Evolutionary conservation across 2,797 vertebrate genomes (phyloP).

Genomic region (Amphiprion clarkii): DNA sequence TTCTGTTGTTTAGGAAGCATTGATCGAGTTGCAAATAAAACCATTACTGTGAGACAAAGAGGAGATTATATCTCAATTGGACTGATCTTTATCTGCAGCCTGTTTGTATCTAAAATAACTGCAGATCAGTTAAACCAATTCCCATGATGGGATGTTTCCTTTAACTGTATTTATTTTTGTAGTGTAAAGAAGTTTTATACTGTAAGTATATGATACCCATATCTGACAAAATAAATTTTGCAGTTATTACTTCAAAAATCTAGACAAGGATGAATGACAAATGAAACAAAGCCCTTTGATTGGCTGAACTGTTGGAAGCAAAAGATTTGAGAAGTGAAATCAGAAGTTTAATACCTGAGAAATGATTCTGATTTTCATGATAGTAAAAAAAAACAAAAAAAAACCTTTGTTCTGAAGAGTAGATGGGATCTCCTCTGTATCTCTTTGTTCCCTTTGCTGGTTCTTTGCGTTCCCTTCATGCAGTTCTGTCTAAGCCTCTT

Average conservation of each 20-base stretch:
- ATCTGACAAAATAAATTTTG: too few species aligned
- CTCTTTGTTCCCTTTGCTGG: constrained; percentile 45
- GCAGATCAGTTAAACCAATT: too few species aligned
- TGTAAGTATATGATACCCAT: too few species aligned
- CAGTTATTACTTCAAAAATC: background rate
- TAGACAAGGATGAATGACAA: too few species aligned
- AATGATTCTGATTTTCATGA: background rate
- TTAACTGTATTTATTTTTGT: too few species aligned
- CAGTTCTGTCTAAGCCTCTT: constrained; percentile 27
- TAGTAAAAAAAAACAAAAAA: background rate
- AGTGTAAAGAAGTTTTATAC: too few species aligned
- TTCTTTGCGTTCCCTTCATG: constrained; percentile 25
- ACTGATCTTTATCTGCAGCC: too few species aligned
- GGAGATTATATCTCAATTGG: too few species aligned
- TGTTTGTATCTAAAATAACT: too few species aligned
- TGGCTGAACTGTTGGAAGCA: background rate
- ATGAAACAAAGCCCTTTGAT: background rate
- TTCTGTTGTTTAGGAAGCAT: too few species aligned
- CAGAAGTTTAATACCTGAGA: background rate
- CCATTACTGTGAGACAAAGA: too few species aligned
- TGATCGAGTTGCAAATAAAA: background rate
- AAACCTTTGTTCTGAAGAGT: background rate
- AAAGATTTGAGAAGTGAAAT: background rate
- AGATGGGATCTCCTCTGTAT: constrained; percentile 22
- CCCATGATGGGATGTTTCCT: too few species aligned